Base-by-base conservation (phyloP, 1,140 invertebrate species). In the Vollenhovia emeryi region DNA sequence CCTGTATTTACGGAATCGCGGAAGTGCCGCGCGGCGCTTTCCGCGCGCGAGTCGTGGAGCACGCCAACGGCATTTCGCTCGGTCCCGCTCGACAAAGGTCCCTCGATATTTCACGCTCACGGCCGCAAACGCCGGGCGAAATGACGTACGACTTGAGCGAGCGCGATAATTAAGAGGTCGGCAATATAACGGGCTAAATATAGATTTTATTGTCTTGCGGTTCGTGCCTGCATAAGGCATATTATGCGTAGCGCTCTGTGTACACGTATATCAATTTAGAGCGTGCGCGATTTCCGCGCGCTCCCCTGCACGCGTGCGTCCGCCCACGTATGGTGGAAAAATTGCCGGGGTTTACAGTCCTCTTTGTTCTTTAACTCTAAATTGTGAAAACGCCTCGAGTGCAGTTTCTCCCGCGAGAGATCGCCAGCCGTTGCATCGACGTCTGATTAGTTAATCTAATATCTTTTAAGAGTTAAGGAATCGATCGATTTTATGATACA, bases 171-270 rank as follows among this genome's bases (percentile, higher is more conserved):
- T 79, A 79, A 71, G 66, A 82, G 27, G 13, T 43, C 27, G 78
- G 50, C 27, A 30, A 15, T 36, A 71, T 71, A 71, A 71, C 50
- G 50, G 11, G 71, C 78, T 80, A 71, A 71, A 71, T 82, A 59
- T 82, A 82, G 36, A 80, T 24, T 80, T 71, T 69, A 80, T 69
- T 69, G 33, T 73, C 36, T 82, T n/a, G 36, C 50, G 64, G 24
- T 82, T 71, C 21, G 45, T 21, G 40, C 2, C 30, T 33, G 40
- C 24, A 21, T 40, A 24, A 50, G 15, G 27, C n/a, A 33, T n/a
- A n/a, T n/a, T n/a, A n/a, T 40, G 40, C 21, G 13, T 36, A 15
- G 2, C 30, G 30, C 7, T 15, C 15, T 15, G 6, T 21, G 30
- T n/a, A 36, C 6, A 36, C 21, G 18, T 69, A 40, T 80, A 40